Evolutionary conservation across 2,113 vertebrate genomes (phyloP).

Genomic region (Heloderma charlesbogerti): DNA sequence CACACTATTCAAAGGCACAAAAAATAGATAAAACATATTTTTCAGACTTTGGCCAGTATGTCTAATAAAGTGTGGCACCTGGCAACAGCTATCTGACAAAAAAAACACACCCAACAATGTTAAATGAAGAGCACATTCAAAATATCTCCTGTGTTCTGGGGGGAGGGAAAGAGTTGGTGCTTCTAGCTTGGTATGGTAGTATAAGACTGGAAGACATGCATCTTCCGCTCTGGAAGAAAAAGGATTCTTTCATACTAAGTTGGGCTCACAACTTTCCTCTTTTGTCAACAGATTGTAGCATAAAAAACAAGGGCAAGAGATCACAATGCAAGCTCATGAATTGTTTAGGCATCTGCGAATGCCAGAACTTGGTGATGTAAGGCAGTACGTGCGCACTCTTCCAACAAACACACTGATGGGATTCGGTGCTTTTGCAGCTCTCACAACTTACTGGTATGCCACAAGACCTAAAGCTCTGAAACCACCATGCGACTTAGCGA

Average conservation of each 20-base stretch:
- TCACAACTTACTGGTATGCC: conserved; percentile 96
- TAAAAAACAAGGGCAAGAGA: not conserved
- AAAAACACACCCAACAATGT: too few species aligned
- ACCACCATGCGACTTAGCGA: conserved; percentile 88
- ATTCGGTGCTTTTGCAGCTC: conserved; percentile 91
- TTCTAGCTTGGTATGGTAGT: not conserved
- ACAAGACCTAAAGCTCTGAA: conserved; percentile 90
- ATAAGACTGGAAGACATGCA: not conserved
- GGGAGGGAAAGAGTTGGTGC: not conserved
- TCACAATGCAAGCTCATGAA: conserved; percentile 91
- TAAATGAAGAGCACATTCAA: not conserved
- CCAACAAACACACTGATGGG: conserved; percentile 93
- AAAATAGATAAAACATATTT: not conserved
- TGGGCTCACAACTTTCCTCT: conserved; percentile 39
- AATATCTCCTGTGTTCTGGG: not conserved
- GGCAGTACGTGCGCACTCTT: conserved; percentile 89
- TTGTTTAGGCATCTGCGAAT: conserved; percentile 90
- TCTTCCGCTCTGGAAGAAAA: accelerated
- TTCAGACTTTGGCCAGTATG: accelerated
- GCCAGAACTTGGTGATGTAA: conserved; percentile 91
- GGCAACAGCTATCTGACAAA: not conserved
- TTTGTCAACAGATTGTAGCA: conserved; percentile 61
- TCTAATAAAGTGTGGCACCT: not conserved
- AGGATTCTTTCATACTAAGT: not conserved
- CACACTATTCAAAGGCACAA: not conserved